These are phyloP conservation scores for Calephelis nemesis DNA, from an alignment of 1,140 invertebrate genomes.

Conservation along the genomic window DNA sequence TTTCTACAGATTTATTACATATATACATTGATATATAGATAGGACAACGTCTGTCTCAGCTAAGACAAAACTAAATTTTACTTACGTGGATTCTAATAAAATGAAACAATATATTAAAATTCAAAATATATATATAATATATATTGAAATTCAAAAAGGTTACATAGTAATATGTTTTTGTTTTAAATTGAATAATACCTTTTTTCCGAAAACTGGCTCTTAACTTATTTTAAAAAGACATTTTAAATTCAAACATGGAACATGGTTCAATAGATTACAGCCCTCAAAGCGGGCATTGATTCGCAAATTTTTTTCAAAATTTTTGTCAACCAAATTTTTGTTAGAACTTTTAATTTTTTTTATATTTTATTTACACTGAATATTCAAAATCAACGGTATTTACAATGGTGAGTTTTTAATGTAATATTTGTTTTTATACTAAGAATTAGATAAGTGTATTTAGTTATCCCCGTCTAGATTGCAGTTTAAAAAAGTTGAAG, in stretches of 20 bases:
- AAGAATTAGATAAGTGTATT: background rate
- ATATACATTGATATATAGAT: too few species aligned
- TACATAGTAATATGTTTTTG: background rate
- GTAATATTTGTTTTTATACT: conserved; percentile 18
- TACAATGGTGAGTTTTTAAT: conserved; percentile 60
- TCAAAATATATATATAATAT: too few species aligned
- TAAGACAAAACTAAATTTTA: too few species aligned
- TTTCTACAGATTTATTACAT: too few species aligned
- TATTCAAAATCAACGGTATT: conserved; percentile 58
- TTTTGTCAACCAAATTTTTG: conserved; percentile 66
- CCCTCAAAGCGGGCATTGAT: conserved; percentile 53
- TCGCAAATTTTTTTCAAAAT: conserved; percentile 66
- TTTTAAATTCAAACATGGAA: conserved; percentile 37
- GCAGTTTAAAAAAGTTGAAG: background rate
- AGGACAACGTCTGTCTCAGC: too few species aligned
- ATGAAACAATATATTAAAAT: too few species aligned
- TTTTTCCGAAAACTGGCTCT: conserved; percentile 32
- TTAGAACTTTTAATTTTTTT: conserved; percentile 54
- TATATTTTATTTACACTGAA: conserved; percentile 53
- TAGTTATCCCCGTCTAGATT: background rate
- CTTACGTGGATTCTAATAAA: too few species aligned
- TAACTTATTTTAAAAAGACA: conserved; percentile 42
- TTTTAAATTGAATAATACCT: conserved; percentile 7
- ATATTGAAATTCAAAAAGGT: background rate
- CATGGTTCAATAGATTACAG: conserved; percentile 46